Percentiles rank a stretch among this genome's conserved stretches.
These are phyloP conservation scores for Sarcophaga carnaria DNA, from an alignment of 2,888 invertebrate species.

Conservation along the genomic window DNA sequence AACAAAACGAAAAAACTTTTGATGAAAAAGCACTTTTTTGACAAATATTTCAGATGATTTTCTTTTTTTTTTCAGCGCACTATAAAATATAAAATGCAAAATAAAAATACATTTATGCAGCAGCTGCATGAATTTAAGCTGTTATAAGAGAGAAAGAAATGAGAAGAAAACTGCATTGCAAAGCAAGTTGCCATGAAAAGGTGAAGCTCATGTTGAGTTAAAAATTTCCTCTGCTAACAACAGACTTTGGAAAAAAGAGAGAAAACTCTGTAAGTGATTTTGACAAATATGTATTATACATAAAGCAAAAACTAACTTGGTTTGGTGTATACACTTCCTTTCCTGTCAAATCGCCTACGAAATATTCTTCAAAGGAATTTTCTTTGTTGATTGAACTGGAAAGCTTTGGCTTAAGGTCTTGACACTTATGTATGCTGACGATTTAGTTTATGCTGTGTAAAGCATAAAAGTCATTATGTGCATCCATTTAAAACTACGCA, in stretches of 20 bases:
- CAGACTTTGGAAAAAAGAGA: background rate
- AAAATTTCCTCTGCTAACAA: conserved; percentile 6
- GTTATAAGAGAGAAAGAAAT: background rate
- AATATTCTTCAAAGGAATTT: no score
- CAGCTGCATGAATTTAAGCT: conserved; percentile 5
- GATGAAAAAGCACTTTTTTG: conserved; percentile 22
- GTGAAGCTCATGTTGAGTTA: conserved; percentile 3
- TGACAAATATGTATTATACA: no score
- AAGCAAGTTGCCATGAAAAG: conserved; percentile 7
- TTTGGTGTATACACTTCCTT: no score
- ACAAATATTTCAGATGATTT: conserved; percentile 14
- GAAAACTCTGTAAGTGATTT: background rate
- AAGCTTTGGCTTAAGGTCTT: no score
- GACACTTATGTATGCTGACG: no score
- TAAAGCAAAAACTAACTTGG: no score
- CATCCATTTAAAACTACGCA: no score
- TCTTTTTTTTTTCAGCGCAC: background rate
- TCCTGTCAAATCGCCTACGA: no score
- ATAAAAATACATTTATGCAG: conserved; percentile 31
- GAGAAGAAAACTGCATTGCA: background rate
- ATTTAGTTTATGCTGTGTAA: no score
- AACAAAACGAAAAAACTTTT: conserved; percentile 21
- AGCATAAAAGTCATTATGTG: no score
- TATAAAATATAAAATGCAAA: conserved; percentile 1
- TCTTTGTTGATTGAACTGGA: no score